Base-by-base conservation (phyloP, 2,113 vertebrate genomes). In the Bungarus multicinctus region DNA sequence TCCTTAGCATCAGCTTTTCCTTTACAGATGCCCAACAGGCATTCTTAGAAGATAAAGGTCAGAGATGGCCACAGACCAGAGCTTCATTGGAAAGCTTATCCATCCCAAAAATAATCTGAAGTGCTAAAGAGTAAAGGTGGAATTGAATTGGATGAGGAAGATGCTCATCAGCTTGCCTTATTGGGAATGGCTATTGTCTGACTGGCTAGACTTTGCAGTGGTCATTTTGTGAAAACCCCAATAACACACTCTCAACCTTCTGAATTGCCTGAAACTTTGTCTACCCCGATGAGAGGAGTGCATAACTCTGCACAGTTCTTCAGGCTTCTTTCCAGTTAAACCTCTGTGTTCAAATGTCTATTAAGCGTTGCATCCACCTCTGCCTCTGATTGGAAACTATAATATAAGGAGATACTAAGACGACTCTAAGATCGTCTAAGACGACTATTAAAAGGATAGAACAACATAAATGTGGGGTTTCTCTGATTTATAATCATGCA, bases 341-440 rank as follows among this genome's bases (percentile, higher is more conserved):
- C 11, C 27, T n/a, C 30, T 64, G 60, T 64, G 11, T 30, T 64
- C 27, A 64, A 64, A 11, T 4, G 11, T 64, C 27, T 14, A 9
- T 27, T 14, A n/a, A 64, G 27, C 10, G 6, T 27, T 23, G 4
- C 22, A 3, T 43, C 9, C 45, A 11, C 34, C 20, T 39, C 23
- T 89, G 88, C 34, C 43, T 58, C 12, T 23, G 27, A 14, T 9
- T 91, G 54, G 9, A 57, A 9, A 23, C 91, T 34, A 9, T 94
- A 85, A 9, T 94, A 85, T 88, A 74, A 43, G 88, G 91, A 58
- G 55, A 23, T n/a, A n/a, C n/a, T n/a, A n/a, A n/a, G n/a, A n/a
- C n/a, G n/a, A n/a, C n/a, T n/a, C n/a, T n/a, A n/a, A 87, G 25
- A 95, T 1, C 58, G n/a, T 91, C 54, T 45, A 89, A 89, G 34